A percentile compares a stretch with the other conserved stretches of the same genome.
These are phyloP conservation scores for Onychorhynchus coronatus DNA, from an alignment of 2,113 vertebrate genomes.

Conservation along the genomic window DNA sequence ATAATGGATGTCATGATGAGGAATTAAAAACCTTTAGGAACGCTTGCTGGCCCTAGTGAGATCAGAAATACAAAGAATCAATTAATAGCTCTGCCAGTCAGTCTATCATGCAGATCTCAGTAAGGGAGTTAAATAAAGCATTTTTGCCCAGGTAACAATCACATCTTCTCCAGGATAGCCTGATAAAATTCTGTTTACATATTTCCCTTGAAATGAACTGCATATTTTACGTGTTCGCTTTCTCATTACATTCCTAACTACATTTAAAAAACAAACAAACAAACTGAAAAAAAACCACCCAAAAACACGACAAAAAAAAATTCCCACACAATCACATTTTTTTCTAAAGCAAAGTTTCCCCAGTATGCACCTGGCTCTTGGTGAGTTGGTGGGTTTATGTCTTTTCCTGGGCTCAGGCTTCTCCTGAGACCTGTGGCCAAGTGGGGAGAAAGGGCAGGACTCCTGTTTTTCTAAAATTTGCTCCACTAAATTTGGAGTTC, in stretches of 20 bases:
- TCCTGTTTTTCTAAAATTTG: background rate
- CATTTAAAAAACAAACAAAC: background rate
- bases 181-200: constrained; percentile 14
- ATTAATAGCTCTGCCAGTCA: constrained; percentile 59
- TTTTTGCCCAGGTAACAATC: constrained; percentile 59
- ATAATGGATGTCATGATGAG: constrained; percentile 36
- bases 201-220: background rate
- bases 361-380: background rate
- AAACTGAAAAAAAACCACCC: background rate
- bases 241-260: background rate
- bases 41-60: constrained; percentile 23
- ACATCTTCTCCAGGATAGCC: constrained; percentile 1
- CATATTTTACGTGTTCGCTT: background rate
- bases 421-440: background rate
- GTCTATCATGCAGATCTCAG: constrained; percentile 11
- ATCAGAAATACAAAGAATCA: constrained; percentile 45
- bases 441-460: background rate
- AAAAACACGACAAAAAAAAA: background rate
- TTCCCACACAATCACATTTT: background rate
- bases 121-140: background rate
- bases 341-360: background rate
- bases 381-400: background rate
- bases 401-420: background rate
- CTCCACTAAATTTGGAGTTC: background rate
- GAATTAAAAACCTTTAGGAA: constrained; percentile 45